Conservation (phyloP, 2,888 invertebrate species). For the Ornithoptera alexandrae region DNA sequence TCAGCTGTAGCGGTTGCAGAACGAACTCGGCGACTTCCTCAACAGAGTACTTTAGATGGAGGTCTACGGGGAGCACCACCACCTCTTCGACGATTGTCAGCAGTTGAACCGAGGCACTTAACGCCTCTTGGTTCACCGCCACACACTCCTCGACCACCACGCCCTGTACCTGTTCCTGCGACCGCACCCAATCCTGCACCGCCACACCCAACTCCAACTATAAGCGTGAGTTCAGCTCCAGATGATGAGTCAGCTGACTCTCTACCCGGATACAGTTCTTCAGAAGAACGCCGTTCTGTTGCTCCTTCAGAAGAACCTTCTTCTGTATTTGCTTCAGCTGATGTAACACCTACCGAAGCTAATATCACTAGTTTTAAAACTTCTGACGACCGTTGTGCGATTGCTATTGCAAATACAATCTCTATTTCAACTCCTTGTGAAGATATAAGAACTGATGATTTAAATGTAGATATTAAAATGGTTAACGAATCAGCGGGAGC, state of each 20-base stretch:
- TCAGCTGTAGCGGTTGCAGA: constrained; percentile 76
- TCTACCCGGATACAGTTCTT: constrained; percentile 52
- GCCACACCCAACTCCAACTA: constrained; percentile 77
- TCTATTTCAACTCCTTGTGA: constrained; percentile 37
- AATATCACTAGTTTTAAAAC: constrained; percentile 36
- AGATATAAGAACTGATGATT: constrained; percentile 42
- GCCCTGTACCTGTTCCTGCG: constrained; percentile 50
- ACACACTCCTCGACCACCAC: constrained; percentile 64
- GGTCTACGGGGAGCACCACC: constrained; percentile 77
- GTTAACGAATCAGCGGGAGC: constrained; percentile 33
- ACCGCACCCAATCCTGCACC: constrained; percentile 57
- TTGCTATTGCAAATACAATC: constrained; percentile 34
- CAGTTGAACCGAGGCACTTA: constrained; percentile 80
- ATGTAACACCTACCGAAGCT: constrained; percentile 66
- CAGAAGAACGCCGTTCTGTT: constrained; percentile 62
- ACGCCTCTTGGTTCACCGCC: constrained; percentile 74
- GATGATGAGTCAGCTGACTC: constrained; percentile 76
- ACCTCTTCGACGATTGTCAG: constrained; percentile 68
- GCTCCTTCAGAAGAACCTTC: constrained; percentile 68
- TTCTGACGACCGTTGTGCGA: constrained; percentile 38
- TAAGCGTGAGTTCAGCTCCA: constrained; percentile 86
- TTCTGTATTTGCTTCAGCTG: constrained; percentile 70
- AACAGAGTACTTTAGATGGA: constrained; percentile 85
- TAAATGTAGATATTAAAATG: constrained; percentile 42
- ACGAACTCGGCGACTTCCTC: constrained; percentile 81